A percentile compares a stretch with the other conserved stretches of the same genome.
Conservation (phyloP, 2,888 invertebrate genomes). For the Brachylomia viminalis region DNA sequence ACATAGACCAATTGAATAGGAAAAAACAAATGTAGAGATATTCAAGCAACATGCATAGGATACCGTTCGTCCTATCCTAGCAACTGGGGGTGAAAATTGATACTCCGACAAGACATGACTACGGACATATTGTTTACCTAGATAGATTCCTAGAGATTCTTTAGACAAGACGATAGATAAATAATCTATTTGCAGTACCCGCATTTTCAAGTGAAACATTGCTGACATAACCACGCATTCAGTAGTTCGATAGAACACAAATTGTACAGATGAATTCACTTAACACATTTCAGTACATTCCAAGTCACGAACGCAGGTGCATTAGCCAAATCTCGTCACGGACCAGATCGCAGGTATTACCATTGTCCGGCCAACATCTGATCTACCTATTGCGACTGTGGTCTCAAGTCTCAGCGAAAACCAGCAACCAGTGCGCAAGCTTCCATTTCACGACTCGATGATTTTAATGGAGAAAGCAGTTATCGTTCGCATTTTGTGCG, state of each 20-base stretch:
- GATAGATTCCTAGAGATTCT: too few relatives aligned
- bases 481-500: conserved; percentile 30
- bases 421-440: conserved; percentile 73
- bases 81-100: not conserved
- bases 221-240: not conserved
- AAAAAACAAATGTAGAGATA: not conserved
- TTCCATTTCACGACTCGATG: conserved; percentile 86
- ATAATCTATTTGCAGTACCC: not conserved
- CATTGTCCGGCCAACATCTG: conserved; percentile 47
- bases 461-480: conserved; percentile 81
- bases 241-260: not conserved
- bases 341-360: conserved; percentile 57
- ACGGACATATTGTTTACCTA: not conserved
- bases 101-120: not conserved
- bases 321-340: conserved; percentile 68
- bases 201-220: not conserved
- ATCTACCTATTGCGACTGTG: conserved; percentile 51
- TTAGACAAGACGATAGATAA: not conserved
- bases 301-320: conserved; percentile 50
- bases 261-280: conserved; percentile 21
- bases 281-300: conserved; percentile 50
- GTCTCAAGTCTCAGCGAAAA: conserved; percentile 42
- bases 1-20: not conserved
- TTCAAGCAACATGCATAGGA: not conserved
- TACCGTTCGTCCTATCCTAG: not conserved